These are phyloP conservation scores for Notolepis coatsorum DNA, from an alignment of 2,797 vertebrate genomes.

Conservation along the genomic window DNA sequence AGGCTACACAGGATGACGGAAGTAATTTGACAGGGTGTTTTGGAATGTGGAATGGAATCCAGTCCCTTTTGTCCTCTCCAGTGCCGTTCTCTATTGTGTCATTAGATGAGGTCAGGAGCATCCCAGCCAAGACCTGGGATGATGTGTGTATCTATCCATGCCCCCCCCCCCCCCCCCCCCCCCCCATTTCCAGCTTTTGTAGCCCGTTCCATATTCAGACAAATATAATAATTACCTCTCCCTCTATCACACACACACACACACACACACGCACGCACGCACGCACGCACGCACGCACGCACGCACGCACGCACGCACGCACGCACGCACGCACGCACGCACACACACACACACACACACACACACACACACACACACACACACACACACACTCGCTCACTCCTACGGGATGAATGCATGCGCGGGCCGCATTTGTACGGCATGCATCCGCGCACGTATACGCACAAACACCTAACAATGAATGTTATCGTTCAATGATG, in stretches of 20 bases:
- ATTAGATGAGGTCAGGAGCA: conserved; percentile 36
- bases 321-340: background rate
- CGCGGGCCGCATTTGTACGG: background rate
- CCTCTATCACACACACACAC: background rate
- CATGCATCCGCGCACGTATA: conserved; percentile 15
- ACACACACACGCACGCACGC: background rate
- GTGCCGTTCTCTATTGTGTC: conserved; percentile 21
- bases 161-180: background rate
- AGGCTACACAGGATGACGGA: conserved; percentile 5
- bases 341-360: background rate
- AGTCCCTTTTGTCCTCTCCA: background rate
- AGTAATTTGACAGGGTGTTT: conserved; percentile 5
- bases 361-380: background rate
- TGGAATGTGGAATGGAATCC: conserved; percentile 23
- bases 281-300: background rate
- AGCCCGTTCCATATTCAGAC: conserved; percentile 23
- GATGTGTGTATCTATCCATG: conserved; percentile 35
- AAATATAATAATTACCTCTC: conserved; percentile 6
- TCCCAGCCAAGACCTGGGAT: conserved; percentile 25
- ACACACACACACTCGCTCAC: background rate
- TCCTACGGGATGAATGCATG: background rate
- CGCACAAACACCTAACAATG: background rate
- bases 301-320: background rate
- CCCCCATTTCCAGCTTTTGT: conserved; percentile 35
- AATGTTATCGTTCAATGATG: background rate